phyloP scores from a whole-genome alignment of 2,113 vertebrate genomes.

The Neogobius melanostomus region DNA sequence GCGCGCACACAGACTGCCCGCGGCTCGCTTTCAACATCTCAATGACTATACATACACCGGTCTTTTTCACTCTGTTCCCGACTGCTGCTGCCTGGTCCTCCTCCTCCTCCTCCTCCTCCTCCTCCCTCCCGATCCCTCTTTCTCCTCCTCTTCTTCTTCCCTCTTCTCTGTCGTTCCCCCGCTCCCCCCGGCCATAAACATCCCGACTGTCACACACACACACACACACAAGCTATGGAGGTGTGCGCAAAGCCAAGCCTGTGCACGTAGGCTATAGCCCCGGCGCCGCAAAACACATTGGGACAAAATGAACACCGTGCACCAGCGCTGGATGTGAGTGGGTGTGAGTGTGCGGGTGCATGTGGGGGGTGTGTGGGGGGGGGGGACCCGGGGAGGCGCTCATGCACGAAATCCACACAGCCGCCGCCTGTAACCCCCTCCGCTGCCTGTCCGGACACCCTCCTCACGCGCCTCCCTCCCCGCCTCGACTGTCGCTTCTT shows the following conservation, averaged over 20 bases:
- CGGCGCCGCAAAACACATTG: constrained; percentile 10
- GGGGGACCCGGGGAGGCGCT: constrained; percentile 55
- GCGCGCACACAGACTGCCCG: constrained; percentile 60
- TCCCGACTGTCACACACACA: constrained; percentile 64
- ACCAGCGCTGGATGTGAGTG: constrained; percentile 50
- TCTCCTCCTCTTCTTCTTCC: constrained; percentile 17
- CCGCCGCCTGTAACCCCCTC: neutral
- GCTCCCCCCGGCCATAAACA: constrained; percentile 67
- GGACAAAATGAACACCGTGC: constrained; percentile 39
- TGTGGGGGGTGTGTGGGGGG: constrained; percentile 13
- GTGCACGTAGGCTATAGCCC: constrained; percentile 11
- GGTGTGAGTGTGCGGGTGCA: neutral
- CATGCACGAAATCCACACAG: constrained; percentile 44
- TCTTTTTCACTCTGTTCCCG: constrained; percentile 38
- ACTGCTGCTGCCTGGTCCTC: constrained; percentile 42
- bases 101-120: constrained; percentile 47
- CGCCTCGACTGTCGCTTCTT: constrained; percentile 57
- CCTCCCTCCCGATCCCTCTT: constrained; percentile 41
- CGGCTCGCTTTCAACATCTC: constrained; percentile 74
- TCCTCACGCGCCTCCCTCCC: constrained; percentile 18
- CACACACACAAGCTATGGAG: constrained; percentile 50
- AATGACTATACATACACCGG: constrained; percentile 61
- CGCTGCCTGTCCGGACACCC: neutral
- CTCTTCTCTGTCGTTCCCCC: neutral
- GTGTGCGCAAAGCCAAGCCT: constrained; percentile 53